Evolutionary conservation across 2,113 vertebrate genomes (phyloP), one percentile per base, ranked within the genome.

Genomic region (Pseudolaguvia tuberculata): DNA sequence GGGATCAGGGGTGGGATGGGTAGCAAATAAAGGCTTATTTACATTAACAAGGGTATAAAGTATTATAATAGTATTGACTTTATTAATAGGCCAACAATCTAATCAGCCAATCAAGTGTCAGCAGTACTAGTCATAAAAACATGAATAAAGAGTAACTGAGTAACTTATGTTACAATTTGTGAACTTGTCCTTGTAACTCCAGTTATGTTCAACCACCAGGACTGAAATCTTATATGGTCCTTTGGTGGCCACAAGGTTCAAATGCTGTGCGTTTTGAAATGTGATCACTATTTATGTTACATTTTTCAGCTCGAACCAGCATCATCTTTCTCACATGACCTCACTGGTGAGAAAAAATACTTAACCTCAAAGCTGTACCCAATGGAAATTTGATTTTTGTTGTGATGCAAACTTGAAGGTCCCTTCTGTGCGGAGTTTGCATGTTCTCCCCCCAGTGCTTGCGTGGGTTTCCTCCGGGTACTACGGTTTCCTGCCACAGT

Each of bases 21-120:
- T 55, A 70, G 35, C 27, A 74, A 66, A 31, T 47, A 52, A 73
- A 9, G 58, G 20, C 15, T 13, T 62, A 15, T 27, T 51, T 47
- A 27, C 72, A 35, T 31, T 48, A 14, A 29, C 10, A 51, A 65
- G 48, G 25, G 56, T 39, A 55, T 6, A 55, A n/a, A n/a, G n/a
- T n/a, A 55, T 31, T 63, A 47, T 48, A 45, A 15, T 9, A 21
- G 0, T 25, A 1, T n/a, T 4, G 14, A 48, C 21, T 61, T 20
- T 48, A 25, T 65, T 25, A 45, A 15, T 4, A 27, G 21, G 15
- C 25, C 39, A 66, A 25, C 13, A 21, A 65, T 47, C 39, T n/a
- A 45, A 3, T 45, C 9, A 42, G 20, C 35, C 35, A 65, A 65
- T 65, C 39, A 10, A 9, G 14, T 17, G 14, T 47, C 15, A 25